Conservation (phyloP, 2,888 invertebrate species). For the Dolichopus griseipennis region DNA sequence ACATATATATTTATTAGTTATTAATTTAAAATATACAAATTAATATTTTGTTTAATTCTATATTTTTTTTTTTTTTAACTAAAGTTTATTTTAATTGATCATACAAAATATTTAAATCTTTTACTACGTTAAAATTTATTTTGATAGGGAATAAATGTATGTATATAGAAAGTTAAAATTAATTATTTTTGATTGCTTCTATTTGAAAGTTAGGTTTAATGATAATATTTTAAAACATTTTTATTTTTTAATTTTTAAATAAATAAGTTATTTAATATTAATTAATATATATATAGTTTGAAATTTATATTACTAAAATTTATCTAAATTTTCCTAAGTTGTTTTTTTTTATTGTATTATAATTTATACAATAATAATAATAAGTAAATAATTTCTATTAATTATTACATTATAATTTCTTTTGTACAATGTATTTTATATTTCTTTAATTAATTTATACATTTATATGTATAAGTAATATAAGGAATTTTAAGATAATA, state of each 20-base stretch:
- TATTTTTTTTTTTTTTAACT: not conserved
- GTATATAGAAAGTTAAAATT: not conserved
- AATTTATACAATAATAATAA: too few relatives aligned
- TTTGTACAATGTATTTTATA: not conserved
- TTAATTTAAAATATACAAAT: not conserved
- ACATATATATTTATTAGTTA: not conserved
- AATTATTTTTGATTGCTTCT: not conserved
- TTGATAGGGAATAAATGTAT: not conserved
- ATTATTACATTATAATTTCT: too few relatives aligned
- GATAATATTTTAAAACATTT: conserved; percentile 9
- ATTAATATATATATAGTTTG: too few relatives aligned
- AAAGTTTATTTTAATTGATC: too few relatives aligned
- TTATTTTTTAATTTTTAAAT: conserved; percentile 9
- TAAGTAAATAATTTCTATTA: too few relatives aligned
- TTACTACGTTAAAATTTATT: not conserved
- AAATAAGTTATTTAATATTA: not conserved
- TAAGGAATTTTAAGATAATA: not conserved
- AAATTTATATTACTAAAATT: not conserved
- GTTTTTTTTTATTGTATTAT: not conserved
- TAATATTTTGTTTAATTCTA: not conserved
- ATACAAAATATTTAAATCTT: not conserved
- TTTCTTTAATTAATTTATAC: not conserved
- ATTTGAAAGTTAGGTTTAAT: not conserved
- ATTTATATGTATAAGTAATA: not conserved
- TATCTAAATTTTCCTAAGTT: conserved; percentile 3